Conservation (phyloP, 2,888 invertebrate species). For the Lasioglossum pauxillum region DNA sequence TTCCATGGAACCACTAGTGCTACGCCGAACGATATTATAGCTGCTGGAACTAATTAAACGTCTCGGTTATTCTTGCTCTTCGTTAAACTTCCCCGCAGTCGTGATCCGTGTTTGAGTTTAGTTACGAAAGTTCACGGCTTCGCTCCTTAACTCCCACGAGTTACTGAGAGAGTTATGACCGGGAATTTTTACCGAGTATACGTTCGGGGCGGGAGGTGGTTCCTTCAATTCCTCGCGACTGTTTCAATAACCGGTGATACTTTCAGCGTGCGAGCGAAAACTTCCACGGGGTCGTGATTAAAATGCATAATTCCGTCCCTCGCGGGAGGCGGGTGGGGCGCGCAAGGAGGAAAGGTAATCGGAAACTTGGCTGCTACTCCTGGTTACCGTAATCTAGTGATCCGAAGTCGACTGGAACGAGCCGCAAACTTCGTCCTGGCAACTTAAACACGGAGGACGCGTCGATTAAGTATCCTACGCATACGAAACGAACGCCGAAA, state of each 20-base stretch:
- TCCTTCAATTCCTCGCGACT: conserved; percentile 8
- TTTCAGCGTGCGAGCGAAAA: background rate
- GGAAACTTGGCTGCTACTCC: conserved; percentile 12
- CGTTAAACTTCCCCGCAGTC: conserved; percentile 44
- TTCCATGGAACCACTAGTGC: conserved; percentile 86
- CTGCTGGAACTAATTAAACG: conserved; percentile 85
- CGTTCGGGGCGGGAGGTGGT: background rate
- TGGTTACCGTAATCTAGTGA: background rate
- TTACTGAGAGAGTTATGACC: background rate
- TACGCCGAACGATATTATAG: conserved; percentile 87
- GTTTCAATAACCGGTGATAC: conserved; percentile 30
- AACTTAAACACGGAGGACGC: conserved; percentile 12
- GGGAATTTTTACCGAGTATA: conserved; percentile 33
- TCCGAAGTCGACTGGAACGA: background rate
- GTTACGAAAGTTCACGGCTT: conserved; percentile 43
- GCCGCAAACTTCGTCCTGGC: background rate
- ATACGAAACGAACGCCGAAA: background rate
- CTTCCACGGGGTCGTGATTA: conserved; percentile 23
- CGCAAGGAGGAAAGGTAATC: conserved; percentile 4
- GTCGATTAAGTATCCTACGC: conserved; percentile 25
- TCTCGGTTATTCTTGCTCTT: conserved; percentile 48
- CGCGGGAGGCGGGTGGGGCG: background rate
- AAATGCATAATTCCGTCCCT: conserved; percentile 32
- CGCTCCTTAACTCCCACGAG: background rate
- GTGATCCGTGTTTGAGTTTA: conserved; percentile 54